Evolutionary conservation across 2,113 vertebrate genomes (phyloP), one percentile per base, ranked within the genome.

Genomic region (Carassius auratus): DNA sequence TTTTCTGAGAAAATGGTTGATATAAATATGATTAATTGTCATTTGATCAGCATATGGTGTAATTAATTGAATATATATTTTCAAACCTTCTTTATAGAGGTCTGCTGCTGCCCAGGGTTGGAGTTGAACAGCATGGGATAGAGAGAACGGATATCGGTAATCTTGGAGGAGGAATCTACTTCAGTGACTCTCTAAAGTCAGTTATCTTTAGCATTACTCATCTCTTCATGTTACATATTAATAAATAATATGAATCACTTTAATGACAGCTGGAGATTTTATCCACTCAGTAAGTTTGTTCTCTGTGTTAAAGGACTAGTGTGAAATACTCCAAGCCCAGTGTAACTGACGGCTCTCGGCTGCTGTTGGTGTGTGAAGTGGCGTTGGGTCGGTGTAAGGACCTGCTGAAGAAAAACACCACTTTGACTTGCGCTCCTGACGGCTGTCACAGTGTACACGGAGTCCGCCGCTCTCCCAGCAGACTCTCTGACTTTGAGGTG

Each of bases 311-410:
- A 90, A 4, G 96, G 30, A 92, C 94, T 36, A 93, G 93, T 68
- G 8, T 96, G 79, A 96, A 96, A 78, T 98, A 97, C 90, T 94
- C 96, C 55, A 90, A 84, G 26, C 92, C 93, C 50, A 92, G 94
- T 71, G 69, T 30, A 74, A 94, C 90, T 0, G 95, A 96, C 5
- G 96, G 96, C 81, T 92, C 92, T 0, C 92, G 94, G 36, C 85
- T 98, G 81, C 61, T 97, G 89, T 84, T 95, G 76, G 83, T 97
- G 80, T 97, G 96, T 87, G 95, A 96, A 0, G 96, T 97, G 77
- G 96, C 96, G 2, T 90, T 97, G 23, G 97, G 97, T 14, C 87
- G 62, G 5, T 96, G 95, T 87, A 78, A 81, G 84, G 79, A 95
- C 10, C 50, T 96, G n/a, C 15, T 36, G 38, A 74, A 90, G 50